A percentile compares a stretch with the other conserved stretches of the same genome.
phyloP scores from a whole-genome alignment of 2,113 vertebrate species.

The Charadrius vociferus region DNA sequence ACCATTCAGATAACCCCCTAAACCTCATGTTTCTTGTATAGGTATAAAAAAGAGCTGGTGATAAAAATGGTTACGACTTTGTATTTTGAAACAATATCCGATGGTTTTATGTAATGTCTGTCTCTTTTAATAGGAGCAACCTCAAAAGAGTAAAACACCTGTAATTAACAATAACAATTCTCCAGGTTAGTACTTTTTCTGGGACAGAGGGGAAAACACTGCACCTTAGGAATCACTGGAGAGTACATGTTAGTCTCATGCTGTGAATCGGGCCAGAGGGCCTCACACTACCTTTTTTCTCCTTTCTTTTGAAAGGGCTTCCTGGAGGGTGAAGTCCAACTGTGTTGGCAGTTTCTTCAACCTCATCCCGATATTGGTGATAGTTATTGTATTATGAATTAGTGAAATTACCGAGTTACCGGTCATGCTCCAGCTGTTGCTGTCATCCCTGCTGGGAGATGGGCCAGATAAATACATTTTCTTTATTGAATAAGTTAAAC shows the following conservation, averaged over 20 bases:
- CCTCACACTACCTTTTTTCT: background rate
- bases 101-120: background rate
- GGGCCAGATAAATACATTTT: background rate
- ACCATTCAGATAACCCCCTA: background rate
- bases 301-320: background rate
- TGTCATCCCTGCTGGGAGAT: background rate
- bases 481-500: background rate
- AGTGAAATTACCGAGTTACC: background rate
- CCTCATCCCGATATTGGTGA: background rate
- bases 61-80: background rate
- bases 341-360: background rate
- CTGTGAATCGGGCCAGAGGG: background rate
- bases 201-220: background rate
- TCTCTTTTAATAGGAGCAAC: conserved; percentile 83
- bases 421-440: background rate
- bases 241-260: background rate
- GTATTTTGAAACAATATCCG: background rate
- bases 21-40: background rate
- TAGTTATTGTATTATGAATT: background rate
- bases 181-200: conserved; percentile 81
- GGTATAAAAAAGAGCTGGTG: background rate
- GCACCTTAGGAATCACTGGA: background rate
- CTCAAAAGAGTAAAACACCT: conserved; percentile 91
- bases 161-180: conserved; percentile 94
- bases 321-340: background rate